Conservation (phyloP, 2,113 vertebrate species). For the Rhipidura dahli region DNA sequence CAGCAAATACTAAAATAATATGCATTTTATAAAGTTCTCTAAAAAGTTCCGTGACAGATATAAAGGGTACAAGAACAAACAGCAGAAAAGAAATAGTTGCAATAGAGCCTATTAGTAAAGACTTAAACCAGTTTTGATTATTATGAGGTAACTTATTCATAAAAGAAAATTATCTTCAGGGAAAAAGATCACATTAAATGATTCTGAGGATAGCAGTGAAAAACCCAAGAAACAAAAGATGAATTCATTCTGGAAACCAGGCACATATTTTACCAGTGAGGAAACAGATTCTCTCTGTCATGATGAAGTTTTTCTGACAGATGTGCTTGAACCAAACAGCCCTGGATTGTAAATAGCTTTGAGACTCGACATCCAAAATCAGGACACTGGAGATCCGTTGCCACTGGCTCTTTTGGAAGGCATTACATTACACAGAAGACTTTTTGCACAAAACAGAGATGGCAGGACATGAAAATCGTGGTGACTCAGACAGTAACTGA, state of each 20-base stretch:
- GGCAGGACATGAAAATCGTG: background rate
- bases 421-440: background rate
- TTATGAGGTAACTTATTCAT: background rate
- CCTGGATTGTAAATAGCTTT: background rate
- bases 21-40: background rate
- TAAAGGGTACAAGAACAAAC: background rate
- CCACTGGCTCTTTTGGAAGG: background rate
- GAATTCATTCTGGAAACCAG: conserved; percentile 27
- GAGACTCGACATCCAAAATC: background rate
- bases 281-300: conserved; percentile 14
- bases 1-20: background rate
- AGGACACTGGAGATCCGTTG: background rate
- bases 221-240: conserved; percentile 31
- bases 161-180: background rate
- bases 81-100: background rate
- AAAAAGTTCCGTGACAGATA: background rate
- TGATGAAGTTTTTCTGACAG: conserved; percentile 48
- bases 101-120: background rate
- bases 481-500: background rate
- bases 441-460: background rate
- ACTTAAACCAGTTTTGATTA: background rate
- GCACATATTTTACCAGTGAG: conserved; percentile 43
- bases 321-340: conserved; percentile 6
- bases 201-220: background rate
- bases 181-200: background rate